A percentile compares a stretch with the other conserved stretches of the same genome.
Conservation (phyloP, 2,797 vertebrate genomes). For the Sebastes reedi region DNA sequence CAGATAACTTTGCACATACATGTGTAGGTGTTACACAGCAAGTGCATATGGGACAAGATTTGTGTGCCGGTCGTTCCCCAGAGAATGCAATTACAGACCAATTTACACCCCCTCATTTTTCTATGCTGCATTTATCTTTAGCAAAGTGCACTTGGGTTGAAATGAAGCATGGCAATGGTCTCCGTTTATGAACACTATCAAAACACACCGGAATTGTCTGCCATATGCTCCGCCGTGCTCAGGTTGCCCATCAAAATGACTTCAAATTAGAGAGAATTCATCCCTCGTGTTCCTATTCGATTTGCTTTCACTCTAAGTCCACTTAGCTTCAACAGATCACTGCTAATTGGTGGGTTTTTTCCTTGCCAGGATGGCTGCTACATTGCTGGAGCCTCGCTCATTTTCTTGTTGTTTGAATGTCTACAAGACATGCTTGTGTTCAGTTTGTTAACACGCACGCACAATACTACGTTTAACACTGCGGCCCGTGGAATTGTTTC, state of each 20-base stretch:
- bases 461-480: slow-evolving; percentile 22
- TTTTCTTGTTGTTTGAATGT: slow-evolving; percentile 40
- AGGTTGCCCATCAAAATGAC: slow-evolving; percentile 63
- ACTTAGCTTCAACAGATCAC: slow-evolving; percentile 66
- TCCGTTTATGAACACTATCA: slow-evolving; percentile 74
- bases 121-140: slow-evolving; percentile 65
- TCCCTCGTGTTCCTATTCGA: slow-evolving; percentile 64
- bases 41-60: slow-evolving; percentile 52
- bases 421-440: slow-evolving; percentile 20
- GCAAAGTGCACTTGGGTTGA: slow-evolving; percentile 73
- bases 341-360: slow-evolving; percentile 48
- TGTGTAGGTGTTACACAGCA: slow-evolving; percentile 48
- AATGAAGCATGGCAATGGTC: slow-evolving; percentile 72
- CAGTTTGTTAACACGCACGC: slow-evolving; percentile 4
- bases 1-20: slow-evolving; percentile 16
- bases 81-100: slow-evolving; percentile 64
- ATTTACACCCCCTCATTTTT: slow-evolving; percentile 72
- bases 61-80: slow-evolving; percentile 46
- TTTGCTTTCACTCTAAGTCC: slow-evolving; percentile 55
- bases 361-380: slow-evolving; percentile 32
- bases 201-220: slow-evolving; percentile 68
- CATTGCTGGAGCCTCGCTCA: slow-evolving; percentile 24
- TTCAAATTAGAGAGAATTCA: slow-evolving; percentile 61
- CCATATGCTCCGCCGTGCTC: slow-evolving; percentile 77
- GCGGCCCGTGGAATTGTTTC: slow-evolving; percentile 30